Evolutionary conservation across 2,113 vertebrate species (phyloP).

Genomic region (Pardalotus punctatus): DNA sequence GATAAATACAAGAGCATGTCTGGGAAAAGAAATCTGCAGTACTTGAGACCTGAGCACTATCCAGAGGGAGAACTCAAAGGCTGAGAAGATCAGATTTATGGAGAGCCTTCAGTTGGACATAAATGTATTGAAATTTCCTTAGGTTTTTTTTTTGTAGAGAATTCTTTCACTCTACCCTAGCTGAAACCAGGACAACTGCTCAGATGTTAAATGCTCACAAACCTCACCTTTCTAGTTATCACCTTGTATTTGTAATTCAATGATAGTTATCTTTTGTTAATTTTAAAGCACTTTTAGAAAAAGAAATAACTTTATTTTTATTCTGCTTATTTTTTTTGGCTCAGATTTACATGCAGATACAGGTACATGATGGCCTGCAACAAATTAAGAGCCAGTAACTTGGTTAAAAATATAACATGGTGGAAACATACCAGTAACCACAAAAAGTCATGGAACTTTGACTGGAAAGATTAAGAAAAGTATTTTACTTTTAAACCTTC

Average conservation of each 20-base stretch:
- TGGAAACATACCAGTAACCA: not conserved
- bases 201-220: not conserved
- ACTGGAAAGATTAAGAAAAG: conserved; percentile 8
- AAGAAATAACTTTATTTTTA: not conserved
- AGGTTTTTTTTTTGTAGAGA: not conserved
- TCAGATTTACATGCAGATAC: not conserved
- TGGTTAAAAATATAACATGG: not conserved
- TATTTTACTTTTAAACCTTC: conserved; percentile 14
- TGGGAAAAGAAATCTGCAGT: not conserved
- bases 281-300: not conserved
- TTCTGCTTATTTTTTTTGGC: not conserved
- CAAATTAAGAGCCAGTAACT: not conserved
- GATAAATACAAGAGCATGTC: not conserved
- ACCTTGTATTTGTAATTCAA: not conserved
- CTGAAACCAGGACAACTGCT: not conserved
- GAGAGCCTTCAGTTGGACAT: not conserved
- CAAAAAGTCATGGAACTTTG: not conserved
- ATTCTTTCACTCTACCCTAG: not conserved
- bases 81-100: not conserved
- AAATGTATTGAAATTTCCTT: not conserved
- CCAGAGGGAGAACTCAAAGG: not conserved
- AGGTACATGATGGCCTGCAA: not conserved
- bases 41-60: not conserved
- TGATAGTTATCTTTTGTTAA: not conserved
- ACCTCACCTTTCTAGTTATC: not conserved